Base-by-base conservation (phyloP, 2,797 vertebrate genomes). In the Mastacembelus armatus region DNA sequence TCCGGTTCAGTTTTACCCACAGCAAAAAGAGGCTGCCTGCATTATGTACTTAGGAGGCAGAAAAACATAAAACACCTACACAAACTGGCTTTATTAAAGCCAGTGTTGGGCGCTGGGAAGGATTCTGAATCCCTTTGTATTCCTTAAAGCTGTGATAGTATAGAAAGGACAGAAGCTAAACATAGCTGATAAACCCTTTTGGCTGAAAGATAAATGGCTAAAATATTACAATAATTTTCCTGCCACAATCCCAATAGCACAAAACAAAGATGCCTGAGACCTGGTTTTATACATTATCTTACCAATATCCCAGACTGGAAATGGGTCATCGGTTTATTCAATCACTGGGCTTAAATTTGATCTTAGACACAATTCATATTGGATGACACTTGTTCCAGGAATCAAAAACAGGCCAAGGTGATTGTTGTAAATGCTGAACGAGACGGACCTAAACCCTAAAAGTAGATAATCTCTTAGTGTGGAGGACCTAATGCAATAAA, bases 1-100 rank as follows among this genome's bases (percentile, higher is more conserved):
- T 92, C 83, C 79, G 69, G 89, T 91, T 89, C 70, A 70, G 62
- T 78, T 89, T 78, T 58, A 77, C 66, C 71, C 60, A 72, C 57
- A 77, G 70, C 62, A 71, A 66, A 83, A 64, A 69, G 60, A 69
- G 52, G 35, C 74, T 52, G 70, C 44, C 40, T 33, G 48, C 42
- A 47, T 61, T 83, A 30, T 71, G 62, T 45, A 64, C 63, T 48
- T 54, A 55, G 26, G 33, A 76, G 48, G 44, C 19, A 45, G 10
- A 40, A 59, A 11, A 29, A 2, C 12, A 50, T 26, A 50, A 64
- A 66, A 74, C 58, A 74, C 75, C 62, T 54, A 71, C 74, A 36
- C 62, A 70, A 48, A 58, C 48, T 11, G 24, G 55, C 19, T 83
- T 81, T 71, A 70, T 73, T 61, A 69, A 58, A 44, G 49, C 43